Base-by-base conservation (phyloP, 2,113 vertebrate genomes). In the Lepisosteus osseus region DNA sequence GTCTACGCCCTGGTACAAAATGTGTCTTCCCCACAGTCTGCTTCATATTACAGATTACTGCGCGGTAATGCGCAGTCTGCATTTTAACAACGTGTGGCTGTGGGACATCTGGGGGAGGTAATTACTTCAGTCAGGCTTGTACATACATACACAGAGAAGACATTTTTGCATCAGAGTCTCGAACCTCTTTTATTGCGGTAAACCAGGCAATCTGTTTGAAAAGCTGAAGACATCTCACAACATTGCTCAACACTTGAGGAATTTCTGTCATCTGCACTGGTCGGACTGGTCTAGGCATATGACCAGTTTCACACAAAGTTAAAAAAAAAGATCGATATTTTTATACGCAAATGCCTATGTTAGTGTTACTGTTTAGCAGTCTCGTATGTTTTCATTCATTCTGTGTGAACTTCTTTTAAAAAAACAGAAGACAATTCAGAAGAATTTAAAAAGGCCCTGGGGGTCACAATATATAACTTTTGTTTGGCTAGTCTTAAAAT, bases 1-100 rank as follows among this genome's bases (percentile, higher is more conserved):
- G 89, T 85, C 85, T 79, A 90, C 85, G 79, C 82, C 78, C 80
- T 82, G 76, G 69, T 71, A 82, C 74, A 78, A 76, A 81, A 79
- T 77, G 69, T 80, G 72, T 73, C 55, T 69, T 70, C 74, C 64
- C 68, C 69, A 76, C 45, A 82, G 29, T 75, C 56, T 56, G 71
- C 76, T 81, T 74, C 14, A 54, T 76, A 55, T 66, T 83, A 78
- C 74, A 61, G 5, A 77, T 80, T 71, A 66, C 74, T 73, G 54
- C 63, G 41, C 70, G 78, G 66, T 71, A 66, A 73, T 73, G 54
- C 63, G 41, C 70, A 79, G 66, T 77, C 78, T 85, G 79, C 56
- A 78, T 76, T 83, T 78, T 82, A 82, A 78, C 86, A 86, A 78
- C 86, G 81, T 72, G 76, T 54, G 77, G 80, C 72, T 56, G 3